Percentiles rank a stretch among this genome's conserved stretches.
phyloP scores from a whole-genome alignment of 1,140 invertebrate species.

The Chymomyza costata region DNA sequence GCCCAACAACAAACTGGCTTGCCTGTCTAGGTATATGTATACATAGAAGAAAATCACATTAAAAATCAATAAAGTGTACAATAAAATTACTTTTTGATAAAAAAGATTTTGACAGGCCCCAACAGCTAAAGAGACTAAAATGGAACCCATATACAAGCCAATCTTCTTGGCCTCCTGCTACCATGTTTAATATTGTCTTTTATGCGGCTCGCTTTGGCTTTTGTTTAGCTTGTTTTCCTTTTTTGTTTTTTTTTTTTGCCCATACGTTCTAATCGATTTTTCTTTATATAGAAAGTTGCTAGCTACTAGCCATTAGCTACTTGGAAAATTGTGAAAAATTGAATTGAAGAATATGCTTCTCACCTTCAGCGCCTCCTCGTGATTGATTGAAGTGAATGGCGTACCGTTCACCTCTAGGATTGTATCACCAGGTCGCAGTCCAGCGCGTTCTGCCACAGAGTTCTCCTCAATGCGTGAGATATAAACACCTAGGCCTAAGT shows the following conservation, averaged over 20 bases:
- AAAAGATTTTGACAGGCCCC: slow-evolving; percentile 16
- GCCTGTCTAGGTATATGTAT: too few relatives aligned
- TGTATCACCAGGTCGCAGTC: slow-evolving; percentile 89
- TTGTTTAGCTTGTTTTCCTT: too few relatives aligned
- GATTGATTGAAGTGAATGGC: slow-evolving; percentile 89
- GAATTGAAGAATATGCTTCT: slow-evolving; percentile 51
- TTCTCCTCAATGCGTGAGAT: slow-evolving; percentile 91
- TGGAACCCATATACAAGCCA: too few relatives aligned
- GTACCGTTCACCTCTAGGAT: slow-evolving; percentile 92
- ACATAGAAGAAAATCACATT: slow-evolving; percentile 59
- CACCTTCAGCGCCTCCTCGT: slow-evolving; percentile 92
- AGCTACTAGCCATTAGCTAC: slow-evolving; percentile 16
- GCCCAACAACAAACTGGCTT: slow-evolving; percentile 45
- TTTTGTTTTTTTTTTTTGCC: not conserved
- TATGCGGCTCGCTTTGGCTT: too few relatives aligned
- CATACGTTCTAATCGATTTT: slow-evolving; percentile 58
- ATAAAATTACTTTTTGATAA: slow-evolving; percentile 58
- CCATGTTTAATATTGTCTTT: too few relatives aligned
- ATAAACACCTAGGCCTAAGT: slow-evolving; percentile 88
- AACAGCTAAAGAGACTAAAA: too few relatives aligned
- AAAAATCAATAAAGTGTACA: slow-evolving; percentile 71
- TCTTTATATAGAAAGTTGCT: slow-evolving; percentile 19
- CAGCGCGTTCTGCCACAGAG: slow-evolving; percentile 88
- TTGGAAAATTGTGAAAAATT: slow-evolving; percentile 20
- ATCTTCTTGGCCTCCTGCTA: too few relatives aligned